Evolutionary conservation across 2,797 vertebrate species (phyloP), one percentile per base, ranked within the genome.

Genomic region (Craterocephalus amniculus): DNA sequence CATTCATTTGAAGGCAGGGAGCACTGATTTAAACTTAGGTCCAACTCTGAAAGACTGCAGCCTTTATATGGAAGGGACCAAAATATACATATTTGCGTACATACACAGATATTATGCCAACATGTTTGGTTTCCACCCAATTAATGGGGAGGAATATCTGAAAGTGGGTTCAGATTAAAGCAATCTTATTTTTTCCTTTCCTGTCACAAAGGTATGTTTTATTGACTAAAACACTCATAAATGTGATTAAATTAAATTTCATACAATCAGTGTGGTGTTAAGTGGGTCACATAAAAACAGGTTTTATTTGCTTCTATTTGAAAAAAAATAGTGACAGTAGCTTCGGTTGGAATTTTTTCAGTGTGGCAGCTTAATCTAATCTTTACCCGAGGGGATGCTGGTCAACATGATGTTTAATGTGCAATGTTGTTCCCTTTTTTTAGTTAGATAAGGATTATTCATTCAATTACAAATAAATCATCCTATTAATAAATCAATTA

Each of bases 401-500:
- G 80, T 89, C 85, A 83, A 81, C 83, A 83, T 83, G 67, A 54
- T 20, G 24, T 14, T 87, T 77, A 67, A 83, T 86, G 68, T 58
- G 67, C 75, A 76, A 79, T 68, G 52, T 34, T 76, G 36, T 52
- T 69, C 54, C 68, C 78, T 79, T 78, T 65, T 81, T 84, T 76
- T 61, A 49, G 24, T 69, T 62, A 73, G 75, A 86, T 84, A 80
- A 82, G 55, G 63, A 72, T 74, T 63, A 77, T 78, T 86, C 55
- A 79, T 83, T 78, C 59, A 81, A 76, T 76, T 78, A 76, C 67
- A 67, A 70, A 71, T 81, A 86, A 86, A 86, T 89, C 66, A 79
- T 61, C 70, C 72, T 49, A 83, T 91, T 91, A 89, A 87, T 84
- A 62, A 88, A 88, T 89, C 85, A 89, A 89, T 92, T 91, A 83